phyloP scores from a whole-genome alignment of 2,888 invertebrate species.

The Leucoptera coffeella region DNA sequence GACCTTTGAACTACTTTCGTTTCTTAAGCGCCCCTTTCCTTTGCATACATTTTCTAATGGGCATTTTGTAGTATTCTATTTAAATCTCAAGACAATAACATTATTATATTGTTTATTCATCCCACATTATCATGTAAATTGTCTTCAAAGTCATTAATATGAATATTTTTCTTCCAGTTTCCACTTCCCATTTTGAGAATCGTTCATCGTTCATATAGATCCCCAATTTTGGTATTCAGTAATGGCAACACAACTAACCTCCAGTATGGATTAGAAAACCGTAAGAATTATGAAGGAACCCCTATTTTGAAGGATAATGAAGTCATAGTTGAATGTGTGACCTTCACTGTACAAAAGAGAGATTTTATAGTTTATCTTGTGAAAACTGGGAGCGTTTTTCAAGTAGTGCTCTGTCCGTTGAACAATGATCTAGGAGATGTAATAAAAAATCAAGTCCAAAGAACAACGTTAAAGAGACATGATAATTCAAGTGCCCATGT shows the following conservation, averaged over 20 bases:
- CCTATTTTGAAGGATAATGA: conserved; percentile 26
- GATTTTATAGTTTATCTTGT: conserved; percentile 29
- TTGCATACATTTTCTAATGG: no score
- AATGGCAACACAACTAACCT: conserved; percentile 63
- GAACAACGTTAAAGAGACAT: conserved; percentile 19
- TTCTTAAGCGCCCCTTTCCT: no score
- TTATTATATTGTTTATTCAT: no score
- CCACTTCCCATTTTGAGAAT: conserved; percentile 50
- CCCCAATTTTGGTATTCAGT: conserved; percentile 58
- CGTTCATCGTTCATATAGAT: conserved; percentile 29
- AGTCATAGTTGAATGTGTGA: conserved; percentile 18
- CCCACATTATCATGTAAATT: no score
- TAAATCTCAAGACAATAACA: no score
- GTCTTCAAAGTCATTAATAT: no score
- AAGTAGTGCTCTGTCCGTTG: conserved; percentile 25
- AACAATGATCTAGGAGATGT: conserved; percentile 36
- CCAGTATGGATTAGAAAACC: conserved; percentile 55
- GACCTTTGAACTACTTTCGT: no score
- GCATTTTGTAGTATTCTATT: no score
- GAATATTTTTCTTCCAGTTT: conserved; percentile 52
- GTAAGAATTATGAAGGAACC: conserved; percentile 48
- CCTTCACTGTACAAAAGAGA: conserved; percentile 16
- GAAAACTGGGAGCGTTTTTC: conserved; percentile 18
- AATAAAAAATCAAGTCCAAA: conserved; percentile 21
- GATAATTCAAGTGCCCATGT: conserved; percentile 23